phyloP scores from a whole-genome alignment of 2,797 vertebrate genomes.

The Apogon hyalosoma region DNA sequence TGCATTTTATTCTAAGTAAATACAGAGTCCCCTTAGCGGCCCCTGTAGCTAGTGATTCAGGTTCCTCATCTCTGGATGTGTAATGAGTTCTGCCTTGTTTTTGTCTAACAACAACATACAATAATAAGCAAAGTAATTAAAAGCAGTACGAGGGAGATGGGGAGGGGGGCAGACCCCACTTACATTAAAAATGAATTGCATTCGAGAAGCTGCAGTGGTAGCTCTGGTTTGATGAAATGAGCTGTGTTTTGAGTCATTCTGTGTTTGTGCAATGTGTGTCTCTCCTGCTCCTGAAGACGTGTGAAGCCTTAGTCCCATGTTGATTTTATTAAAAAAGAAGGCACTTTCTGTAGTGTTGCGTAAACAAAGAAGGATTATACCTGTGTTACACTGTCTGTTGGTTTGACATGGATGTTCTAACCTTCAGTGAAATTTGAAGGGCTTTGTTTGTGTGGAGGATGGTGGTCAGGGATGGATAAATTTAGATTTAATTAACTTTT shows the following conservation, averaged over 20 bases:
- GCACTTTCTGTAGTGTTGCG: conserved; percentile 14
- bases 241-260: conserved; percentile 47
- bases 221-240: conserved; percentile 63
- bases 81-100: conserved; percentile 87
- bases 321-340: conserved; percentile 64
- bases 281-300: conserved; percentile 31
- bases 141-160: conserved; percentile 70
- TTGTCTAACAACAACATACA: conserved; percentile 78
- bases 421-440: conserved; percentile 40
- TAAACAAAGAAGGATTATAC: conserved; percentile 48
- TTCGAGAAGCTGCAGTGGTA: conserved; percentile 60
- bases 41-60: conserved; percentile 79
- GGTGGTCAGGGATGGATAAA: conserved; percentile 38
- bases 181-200: conserved; percentile 74
- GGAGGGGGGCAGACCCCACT: conserved; percentile 54
- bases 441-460: conserved; percentile 11
- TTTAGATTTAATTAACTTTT: conserved; percentile 72
- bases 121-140: conserved; percentile 87
- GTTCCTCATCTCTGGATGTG: conserved; percentile 81
- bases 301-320: conserved; percentile 24
- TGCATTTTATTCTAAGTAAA: conserved; percentile 74
- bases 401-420: conserved; percentile 50
- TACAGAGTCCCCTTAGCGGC: conserved; percentile 70
- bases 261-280: conserved; percentile 17
- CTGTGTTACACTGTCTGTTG: conserved; percentile 49